A percentile compares a stretch with the other conserved stretches of the same genome.
Conservation (phyloP, 2,888 invertebrate genomes). For the Pecten maximus region DNA sequence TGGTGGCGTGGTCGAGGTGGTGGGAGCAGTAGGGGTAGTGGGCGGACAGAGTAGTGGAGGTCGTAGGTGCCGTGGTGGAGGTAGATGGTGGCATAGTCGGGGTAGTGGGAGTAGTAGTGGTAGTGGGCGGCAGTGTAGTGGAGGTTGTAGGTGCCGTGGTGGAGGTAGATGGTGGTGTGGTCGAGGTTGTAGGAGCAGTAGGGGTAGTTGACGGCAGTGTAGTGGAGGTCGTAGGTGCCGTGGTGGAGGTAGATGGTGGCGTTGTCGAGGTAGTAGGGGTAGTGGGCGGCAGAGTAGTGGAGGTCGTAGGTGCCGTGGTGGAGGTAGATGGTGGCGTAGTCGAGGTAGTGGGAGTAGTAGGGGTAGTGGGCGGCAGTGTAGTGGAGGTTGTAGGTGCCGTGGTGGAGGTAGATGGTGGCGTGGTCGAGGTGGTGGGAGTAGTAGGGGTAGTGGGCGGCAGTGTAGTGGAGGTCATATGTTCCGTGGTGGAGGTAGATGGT, state of each 20-base stretch:
- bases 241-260: neutral
- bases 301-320: neutral
- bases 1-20: conserved; percentile 31
- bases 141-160: neutral
- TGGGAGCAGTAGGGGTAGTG: neutral
- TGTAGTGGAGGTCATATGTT: neutral
- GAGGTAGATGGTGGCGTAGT: conserved; percentile 21
- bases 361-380: neutral
- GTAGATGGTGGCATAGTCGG: neutral
- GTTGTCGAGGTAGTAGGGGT: neutral
- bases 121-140: neutral
- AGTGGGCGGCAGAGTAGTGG: neutral
- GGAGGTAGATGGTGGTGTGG: neutral
- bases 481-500: neutral
- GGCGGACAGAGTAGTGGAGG: neutral
- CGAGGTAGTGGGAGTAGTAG: conserved; percentile 31
- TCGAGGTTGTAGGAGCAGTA: neutral
- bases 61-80: neutral
- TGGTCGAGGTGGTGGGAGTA: neutral
- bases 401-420: neutral
- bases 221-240: neutral
- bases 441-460: conserved; percentile 10
- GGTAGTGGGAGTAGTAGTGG: conserved; percentile 34
- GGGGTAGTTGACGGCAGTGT: conserved; percentile 21
- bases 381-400: neutral